These are phyloP conservation scores for Philaenus spumarius DNA, from an alignment of 1,140 invertebrate species.

Conservation along the genomic window DNA sequence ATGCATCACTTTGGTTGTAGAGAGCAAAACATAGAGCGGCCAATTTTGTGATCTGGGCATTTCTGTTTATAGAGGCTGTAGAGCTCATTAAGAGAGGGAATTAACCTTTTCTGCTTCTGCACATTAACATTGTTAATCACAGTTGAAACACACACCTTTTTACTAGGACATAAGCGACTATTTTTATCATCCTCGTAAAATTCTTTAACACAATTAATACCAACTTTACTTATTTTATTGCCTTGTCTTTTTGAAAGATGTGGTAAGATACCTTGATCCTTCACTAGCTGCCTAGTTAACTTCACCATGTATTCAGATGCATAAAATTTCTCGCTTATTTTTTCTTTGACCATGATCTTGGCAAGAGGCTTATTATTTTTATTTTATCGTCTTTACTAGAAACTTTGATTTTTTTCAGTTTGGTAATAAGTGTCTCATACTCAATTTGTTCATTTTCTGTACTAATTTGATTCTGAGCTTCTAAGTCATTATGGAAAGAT, in stretches of 20 bases:
- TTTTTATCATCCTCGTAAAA: slow-evolving; percentile 25
- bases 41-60: slow-evolving; percentile 18
- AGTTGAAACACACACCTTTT: slow-evolving; percentile 20
- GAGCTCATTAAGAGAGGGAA: slow-evolving; percentile 17
- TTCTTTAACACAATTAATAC: slow-evolving; percentile 14
- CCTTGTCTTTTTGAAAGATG: slow-evolving; percentile 10
- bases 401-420: neutral
- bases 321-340: too few relatives aligned
- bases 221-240: slow-evolving; percentile 14
- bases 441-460: neutral
- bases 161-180: slow-evolving; percentile 17
- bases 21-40: slow-evolving; percentile 15
- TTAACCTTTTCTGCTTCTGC: slow-evolving; percentile 18
- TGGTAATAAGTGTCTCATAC: neutral
- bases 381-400: slow-evolving; percentile 3
- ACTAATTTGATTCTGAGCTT: neutral
- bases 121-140: slow-evolving; percentile 13
- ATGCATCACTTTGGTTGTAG: slow-evolving; percentile 21
- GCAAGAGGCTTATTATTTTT: slow-evolving; percentile 14
- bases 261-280: slow-evolving; percentile 19
- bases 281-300: slow-evolving; percentile 10
- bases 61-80: slow-evolving; percentile 17
- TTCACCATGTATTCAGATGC: too few relatives aligned
- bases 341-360: slow-evolving; percentile 18
- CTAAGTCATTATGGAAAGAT: neutral